A percentile compares a stretch with the other conserved stretches of the same genome.
These are phyloP conservation scores for Hyppa rectilinea DNA, from an alignment of 2,888 invertebrate species.

Conservation along the genomic window DNA sequence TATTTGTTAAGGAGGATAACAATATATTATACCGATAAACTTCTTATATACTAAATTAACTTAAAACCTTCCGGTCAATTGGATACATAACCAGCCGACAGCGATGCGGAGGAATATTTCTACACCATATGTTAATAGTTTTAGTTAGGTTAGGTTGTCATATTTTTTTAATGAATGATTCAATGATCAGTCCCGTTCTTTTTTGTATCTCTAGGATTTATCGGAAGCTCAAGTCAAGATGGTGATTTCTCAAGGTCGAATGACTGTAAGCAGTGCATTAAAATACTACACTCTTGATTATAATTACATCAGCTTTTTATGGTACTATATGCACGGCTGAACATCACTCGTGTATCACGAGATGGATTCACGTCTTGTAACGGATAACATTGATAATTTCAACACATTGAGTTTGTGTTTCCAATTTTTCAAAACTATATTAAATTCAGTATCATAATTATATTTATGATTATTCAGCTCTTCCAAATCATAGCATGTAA, in stretches of 20 bases:
- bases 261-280: not conserved
- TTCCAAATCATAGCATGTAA: not conserved
- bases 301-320: not conserved
- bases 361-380: not conserved
- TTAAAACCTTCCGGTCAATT: no score
- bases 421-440: not conserved
- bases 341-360: accelerated
- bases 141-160: no score
- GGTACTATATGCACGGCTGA: not conserved
- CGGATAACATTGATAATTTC: not conserved
- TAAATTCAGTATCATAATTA: no score
- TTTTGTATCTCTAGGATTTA: not conserved
- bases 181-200: not conserved
- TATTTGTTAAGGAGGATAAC: no score
- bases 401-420: not conserved
- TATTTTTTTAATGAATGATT: no score
- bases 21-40: no score
- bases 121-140: no score
- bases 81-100: no score
- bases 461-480: not conserved
- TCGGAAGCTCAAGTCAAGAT: not conserved
- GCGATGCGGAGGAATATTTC: no score
- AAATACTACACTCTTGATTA: not conserved
- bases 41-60: no score
- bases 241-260: not conserved